Evolutionary conservation across 2,797 vertebrate species (phyloP), one percentile per base, ranked within the genome.

Genomic region (Pangasius mekongensis): DNA sequence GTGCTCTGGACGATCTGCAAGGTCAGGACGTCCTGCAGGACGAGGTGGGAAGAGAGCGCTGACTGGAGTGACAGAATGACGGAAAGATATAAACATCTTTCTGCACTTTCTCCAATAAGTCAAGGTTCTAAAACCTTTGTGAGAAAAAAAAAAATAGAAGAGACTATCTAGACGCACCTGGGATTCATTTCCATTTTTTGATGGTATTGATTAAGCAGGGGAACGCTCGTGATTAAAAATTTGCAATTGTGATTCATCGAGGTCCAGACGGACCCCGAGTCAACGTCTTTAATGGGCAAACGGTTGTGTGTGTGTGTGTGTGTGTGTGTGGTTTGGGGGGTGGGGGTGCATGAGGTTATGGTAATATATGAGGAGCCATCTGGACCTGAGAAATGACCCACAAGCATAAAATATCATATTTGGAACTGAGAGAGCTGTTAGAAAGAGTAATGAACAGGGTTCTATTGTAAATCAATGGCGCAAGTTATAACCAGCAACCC

Each of bases 1-100:
- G 80, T 86, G 89, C 56, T n/a, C 90, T 43, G 80, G 43, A 85
- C 91, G 92, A 94, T 91, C 89, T 92, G 93, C 92, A 94, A 94
- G 91, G 92, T 94, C 91, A 91, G 91, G 92, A 91, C 91, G 88
- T 84, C 86, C 58, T 47, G 39, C 5, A 81, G 86, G 60, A 54
- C 13, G 36, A 83, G 33, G 4, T 2, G 18, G 62, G 9, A 24
- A 3, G 24, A 71, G 22, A 84, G 24, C 8, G 16, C 39, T 33
- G 49, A 69, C 4, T 5, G 66, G 43, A 69, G 52, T 58, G 84
- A 78, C 14, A 90, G 87, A 91, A 84, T 81, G 89, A 90, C 58
- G 2, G 39, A 30, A 36, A 52, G 27, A 33, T 52, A 14, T 22
- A 22, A 67, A 20, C 30, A 22, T 36, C 54, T 77, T 52, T 47